phyloP scores from a whole-genome alignment of 2,797 vertebrate genomes.

The Pitangus sulphuratus region DNA sequence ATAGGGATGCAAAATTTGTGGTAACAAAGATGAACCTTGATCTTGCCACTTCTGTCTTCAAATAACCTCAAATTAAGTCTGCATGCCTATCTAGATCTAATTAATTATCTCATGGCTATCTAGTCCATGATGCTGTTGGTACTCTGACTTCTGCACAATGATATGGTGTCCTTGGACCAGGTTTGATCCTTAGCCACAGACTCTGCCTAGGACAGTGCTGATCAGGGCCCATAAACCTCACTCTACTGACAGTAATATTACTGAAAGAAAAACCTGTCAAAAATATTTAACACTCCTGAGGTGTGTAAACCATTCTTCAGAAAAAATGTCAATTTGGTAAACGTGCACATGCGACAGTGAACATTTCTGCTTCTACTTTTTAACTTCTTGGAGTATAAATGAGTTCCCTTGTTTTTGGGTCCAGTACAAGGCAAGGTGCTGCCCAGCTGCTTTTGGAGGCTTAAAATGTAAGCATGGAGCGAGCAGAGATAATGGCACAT shows the following conservation, averaged over 20 bases:
- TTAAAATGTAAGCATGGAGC: not conserved
- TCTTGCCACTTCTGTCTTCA: not conserved
- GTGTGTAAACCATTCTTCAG: not conserved
- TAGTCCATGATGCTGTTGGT: not conserved
- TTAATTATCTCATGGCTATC: not conserved
- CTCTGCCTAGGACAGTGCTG: not conserved
- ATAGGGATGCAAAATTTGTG: not conserved
- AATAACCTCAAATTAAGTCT: not conserved
- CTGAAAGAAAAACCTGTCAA: accelerated
- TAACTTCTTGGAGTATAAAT: accelerated
- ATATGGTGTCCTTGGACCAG: not conserved
- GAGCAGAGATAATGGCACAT: accelerated
- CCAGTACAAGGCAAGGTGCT: not conserved
- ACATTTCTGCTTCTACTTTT: not conserved
- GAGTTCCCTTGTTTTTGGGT: not conserved
- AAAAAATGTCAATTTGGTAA: too few relatives aligned
- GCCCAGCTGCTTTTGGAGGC: not conserved
- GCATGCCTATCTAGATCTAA: not conserved
- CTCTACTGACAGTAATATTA: not conserved
- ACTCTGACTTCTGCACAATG: not conserved
- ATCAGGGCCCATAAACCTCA: accelerated
- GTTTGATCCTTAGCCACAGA: not conserved
- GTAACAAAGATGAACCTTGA: not conserved
- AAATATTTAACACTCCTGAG: not conserved
- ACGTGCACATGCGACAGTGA: accelerated